Conservation (phyloP, 2,888 invertebrate species). For the Orthonychiurus folsomi region DNA sequence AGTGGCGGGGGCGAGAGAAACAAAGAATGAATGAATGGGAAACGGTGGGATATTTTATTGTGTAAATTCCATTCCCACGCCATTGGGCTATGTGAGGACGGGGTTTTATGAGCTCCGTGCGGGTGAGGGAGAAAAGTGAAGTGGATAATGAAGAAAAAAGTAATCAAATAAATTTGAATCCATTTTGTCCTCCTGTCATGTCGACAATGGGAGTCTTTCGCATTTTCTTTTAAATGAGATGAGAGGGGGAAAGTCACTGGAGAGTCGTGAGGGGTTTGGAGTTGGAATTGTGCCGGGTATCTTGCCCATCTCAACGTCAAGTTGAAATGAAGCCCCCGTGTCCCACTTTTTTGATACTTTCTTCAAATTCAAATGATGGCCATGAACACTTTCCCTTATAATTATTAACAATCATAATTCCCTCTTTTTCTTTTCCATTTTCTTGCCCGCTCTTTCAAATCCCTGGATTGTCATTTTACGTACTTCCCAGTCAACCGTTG, state of each 20-base stretch:
- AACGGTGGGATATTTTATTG: too few relatives aligned
- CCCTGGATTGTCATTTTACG: too few relatives aligned
- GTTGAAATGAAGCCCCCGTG: not conserved
- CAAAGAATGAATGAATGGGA: too few relatives aligned
- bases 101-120: too few relatives aligned
- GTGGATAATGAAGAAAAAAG: not conserved
- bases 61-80: too few relatives aligned
- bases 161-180: constrained; percentile 1
- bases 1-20: too few relatives aligned
- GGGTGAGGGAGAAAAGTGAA: too few relatives aligned
- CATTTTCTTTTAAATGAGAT: not conserved
- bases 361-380: not conserved
- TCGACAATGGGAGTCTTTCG: not conserved
- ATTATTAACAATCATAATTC: constrained; percentile 1
- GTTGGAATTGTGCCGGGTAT: not conserved
- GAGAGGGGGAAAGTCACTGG: not conserved
- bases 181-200: not conserved
- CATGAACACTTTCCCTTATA: not conserved
- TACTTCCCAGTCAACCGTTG: too few relatives aligned
- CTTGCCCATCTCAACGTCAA: too few relatives aligned
- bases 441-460: too few relatives aligned
- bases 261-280: not conserved
- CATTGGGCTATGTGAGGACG: too few relatives aligned
- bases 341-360: not conserved
- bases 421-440: too few relatives aligned